Conservation (phyloP, 2,888 invertebrate genomes). For the Ypsolopha sequella region DNA sequence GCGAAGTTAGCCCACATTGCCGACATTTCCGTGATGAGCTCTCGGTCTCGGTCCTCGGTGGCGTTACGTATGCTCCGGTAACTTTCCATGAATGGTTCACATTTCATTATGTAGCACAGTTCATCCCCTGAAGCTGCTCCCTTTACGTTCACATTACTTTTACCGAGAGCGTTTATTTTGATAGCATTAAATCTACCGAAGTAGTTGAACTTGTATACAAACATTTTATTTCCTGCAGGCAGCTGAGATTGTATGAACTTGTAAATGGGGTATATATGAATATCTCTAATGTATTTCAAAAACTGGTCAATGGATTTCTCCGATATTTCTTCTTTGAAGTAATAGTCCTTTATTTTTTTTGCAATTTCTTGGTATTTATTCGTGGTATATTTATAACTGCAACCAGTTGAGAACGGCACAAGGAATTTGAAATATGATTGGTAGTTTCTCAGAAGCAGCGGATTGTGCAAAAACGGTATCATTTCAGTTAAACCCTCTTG, state of each 20-base stretch:
- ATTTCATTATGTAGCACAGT: conserved; percentile 57
- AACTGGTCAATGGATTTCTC: conserved; percentile 36
- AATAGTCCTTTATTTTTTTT: conserved; percentile 33
- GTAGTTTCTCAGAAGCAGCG: conserved; percentile 36
- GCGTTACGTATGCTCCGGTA: conserved; percentile 18
- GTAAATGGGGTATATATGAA: conserved; percentile 50
- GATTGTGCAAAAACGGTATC: conserved; percentile 47
- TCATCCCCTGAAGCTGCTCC: conserved; percentile 64
- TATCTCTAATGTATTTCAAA: conserved; percentile 51
- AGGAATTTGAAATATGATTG: conserved; percentile 41
- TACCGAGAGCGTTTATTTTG: conserved; percentile 35
- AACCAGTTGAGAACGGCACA: conserved; percentile 47
- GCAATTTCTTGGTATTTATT: conserved; percentile 30
- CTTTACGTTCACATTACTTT: conserved; percentile 27
- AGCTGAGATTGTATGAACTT: conserved; percentile 42
- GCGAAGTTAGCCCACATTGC: conserved; percentile 64
- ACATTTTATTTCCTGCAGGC: conserved; percentile 25
- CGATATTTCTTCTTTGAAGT: conserved; percentile 35
- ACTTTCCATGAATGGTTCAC: conserved; percentile 45
- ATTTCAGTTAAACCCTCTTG: conserved; percentile 60
- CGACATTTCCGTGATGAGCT: conserved; percentile 43
- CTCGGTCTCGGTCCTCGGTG: conserved; percentile 30
- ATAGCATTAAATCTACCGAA: conserved; percentile 46
- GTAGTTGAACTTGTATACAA: conserved; percentile 60
- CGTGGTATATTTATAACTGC: conserved; percentile 33